These are phyloP conservation scores for Ophthalmolycus amberensis DNA, from an alignment of 2,113 vertebrate species.

Conservation along the genomic window DNA sequence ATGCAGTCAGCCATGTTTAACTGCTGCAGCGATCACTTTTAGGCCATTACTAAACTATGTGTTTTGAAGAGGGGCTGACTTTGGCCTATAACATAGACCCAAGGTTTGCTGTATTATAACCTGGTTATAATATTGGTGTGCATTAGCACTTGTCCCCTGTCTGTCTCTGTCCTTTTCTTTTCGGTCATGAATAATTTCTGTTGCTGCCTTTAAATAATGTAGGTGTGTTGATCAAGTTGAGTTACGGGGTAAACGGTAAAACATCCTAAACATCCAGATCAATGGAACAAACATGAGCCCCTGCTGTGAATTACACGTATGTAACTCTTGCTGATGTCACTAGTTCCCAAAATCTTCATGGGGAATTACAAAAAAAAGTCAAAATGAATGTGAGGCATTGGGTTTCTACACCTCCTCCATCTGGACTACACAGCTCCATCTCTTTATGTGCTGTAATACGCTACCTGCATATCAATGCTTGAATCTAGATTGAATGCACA, in stretches of 20 bases:
- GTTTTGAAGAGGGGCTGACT: background rate
- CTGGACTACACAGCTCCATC: constrained; percentile 25
- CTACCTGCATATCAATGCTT: constrained; percentile 38
- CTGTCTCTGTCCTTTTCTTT: background rate
- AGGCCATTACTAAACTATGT: background rate
- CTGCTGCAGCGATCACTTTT: background rate
- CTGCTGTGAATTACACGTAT: background rate
- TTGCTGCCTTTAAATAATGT: background rate
- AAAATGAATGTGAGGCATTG: background rate
- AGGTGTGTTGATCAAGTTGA: background rate
- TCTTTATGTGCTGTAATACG: constrained; percentile 17
- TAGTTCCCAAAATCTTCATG: background rate
- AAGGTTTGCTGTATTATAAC: background rate
- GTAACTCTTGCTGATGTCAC: background rate
- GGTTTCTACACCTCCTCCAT: constrained; percentile 14
- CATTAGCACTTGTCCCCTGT: background rate
- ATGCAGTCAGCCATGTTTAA: background rate
- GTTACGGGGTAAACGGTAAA: background rate
- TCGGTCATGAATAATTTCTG: background rate
- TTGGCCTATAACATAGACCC: background rate
- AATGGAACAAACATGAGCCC: background rate
- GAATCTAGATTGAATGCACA: constrained; percentile 27
- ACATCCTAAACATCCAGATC: background rate
- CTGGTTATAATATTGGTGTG: background rate
- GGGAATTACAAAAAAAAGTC: background rate